Percentiles rank a stretch among this genome's conserved stretches.
phyloP scores from a whole-genome alignment of 2,113 vertebrate species.

The Callionymus lyra region DNA sequence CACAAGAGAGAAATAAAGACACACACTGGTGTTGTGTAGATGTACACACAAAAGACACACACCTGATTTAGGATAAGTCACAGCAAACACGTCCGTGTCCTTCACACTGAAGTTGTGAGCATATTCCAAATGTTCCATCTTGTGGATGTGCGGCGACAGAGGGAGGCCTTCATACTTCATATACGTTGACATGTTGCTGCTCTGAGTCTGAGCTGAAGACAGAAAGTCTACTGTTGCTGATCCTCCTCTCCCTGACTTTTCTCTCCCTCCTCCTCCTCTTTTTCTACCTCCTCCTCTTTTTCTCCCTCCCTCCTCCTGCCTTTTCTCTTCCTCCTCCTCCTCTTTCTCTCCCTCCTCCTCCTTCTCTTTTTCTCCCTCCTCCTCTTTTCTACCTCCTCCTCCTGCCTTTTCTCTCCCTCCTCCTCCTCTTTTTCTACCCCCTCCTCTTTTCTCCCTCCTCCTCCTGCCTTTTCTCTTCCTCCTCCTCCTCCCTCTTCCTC shows the following conservation, averaged over 20 bases:
- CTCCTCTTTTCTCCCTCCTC: no score
- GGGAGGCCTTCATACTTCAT: conserved; percentile 36
- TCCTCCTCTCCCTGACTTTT: no score
- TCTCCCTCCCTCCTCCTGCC: no score
- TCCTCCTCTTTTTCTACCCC: no score
- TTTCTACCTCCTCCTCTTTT: not conserved
- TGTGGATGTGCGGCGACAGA: conserved; percentile 40
- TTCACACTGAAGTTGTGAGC: conserved; percentile 46
- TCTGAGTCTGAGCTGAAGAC: not conserved
- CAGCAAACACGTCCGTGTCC: conserved; percentile 60
- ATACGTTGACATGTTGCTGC: conserved; percentile 23
- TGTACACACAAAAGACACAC: not conserved
- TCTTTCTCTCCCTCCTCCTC: not conserved
- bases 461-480: no score
- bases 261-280: not conserved
- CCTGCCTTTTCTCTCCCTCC: no score
- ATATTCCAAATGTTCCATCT: conserved; percentile 49
- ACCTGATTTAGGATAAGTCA: conserved; percentile 72
- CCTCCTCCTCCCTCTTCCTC: no score
- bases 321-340: no score
- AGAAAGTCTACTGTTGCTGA: not conserved
- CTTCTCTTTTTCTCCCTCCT: no score
- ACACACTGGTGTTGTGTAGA: no score
- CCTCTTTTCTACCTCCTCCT: no score
- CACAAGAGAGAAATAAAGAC: not conserved